These are phyloP conservation scores for Lingula anatina DNA, from an alignment of 2,888 invertebrate species.

Conservation along the genomic window DNA sequence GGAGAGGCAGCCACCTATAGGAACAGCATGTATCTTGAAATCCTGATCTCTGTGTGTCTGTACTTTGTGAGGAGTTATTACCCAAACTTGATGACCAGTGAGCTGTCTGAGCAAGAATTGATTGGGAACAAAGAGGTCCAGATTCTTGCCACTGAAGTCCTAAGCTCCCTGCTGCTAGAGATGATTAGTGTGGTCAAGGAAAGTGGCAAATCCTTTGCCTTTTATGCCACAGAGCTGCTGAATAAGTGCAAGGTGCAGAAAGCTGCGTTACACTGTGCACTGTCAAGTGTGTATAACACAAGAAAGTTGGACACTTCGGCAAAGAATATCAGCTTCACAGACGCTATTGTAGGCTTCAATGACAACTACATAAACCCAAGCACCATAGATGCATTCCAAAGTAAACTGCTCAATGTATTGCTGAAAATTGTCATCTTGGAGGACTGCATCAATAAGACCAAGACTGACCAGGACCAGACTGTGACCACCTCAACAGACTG, in stretches of 20 bases:
- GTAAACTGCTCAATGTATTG: conserved; percentile 58
- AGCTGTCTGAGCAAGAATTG: conserved; percentile 64
- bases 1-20: conserved; percentile 68
- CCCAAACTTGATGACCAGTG: conserved; percentile 62
- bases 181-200: conserved; percentile 69
- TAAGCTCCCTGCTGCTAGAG: conserved; percentile 68
- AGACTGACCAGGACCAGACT: conserved; percentile 50
- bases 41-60: conserved; percentile 66
- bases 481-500: conserved; percentile 16
- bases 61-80: conserved; percentile 77
- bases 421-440: conserved; percentile 71
- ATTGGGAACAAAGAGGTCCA: conserved; percentile 71
- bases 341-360: conserved; percentile 70
- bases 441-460: conserved; percentile 62
- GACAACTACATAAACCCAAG: conserved; percentile 52
- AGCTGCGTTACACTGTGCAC: conserved; percentile 72
- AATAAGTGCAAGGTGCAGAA: conserved; percentile 76
- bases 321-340: conserved; percentile 61
- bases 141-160: conserved; percentile 68
- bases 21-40: conserved; percentile 76
- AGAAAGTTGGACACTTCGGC: conserved; percentile 11
- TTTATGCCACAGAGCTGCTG: conserved; percentile 69
- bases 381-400: conserved; percentile 46
- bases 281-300: conserved; percentile 66
- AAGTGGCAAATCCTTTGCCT: conserved; percentile 71